These are phyloP conservation scores for Canis aureus DNA, from an alignment of 2,113 vertebrate genomes.

Conservation along the genomic window DNA sequence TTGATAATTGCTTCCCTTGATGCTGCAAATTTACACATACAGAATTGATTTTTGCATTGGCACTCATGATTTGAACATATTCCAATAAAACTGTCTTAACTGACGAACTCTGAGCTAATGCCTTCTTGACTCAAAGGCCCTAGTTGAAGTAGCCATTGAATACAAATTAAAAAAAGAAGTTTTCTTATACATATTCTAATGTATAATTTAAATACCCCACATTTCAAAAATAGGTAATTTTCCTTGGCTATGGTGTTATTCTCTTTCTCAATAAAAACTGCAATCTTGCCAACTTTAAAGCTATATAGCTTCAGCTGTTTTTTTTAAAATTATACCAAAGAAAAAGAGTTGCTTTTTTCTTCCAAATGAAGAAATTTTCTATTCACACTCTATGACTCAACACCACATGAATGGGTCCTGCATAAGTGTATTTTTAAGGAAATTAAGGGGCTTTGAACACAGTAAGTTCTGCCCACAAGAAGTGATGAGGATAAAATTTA, in stretches of 20 bases:
- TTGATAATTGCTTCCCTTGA: not conserved
- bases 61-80: not conserved
- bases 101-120: not conserved
- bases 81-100: not conserved
- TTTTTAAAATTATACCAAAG: not conserved
- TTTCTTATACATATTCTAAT: not conserved
- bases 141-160: not conserved
- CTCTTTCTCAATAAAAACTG: slow-evolving; percentile 19
- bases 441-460: not conserved
- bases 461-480: not conserved
- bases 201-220: not conserved
- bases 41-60: not conserved
- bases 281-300: not conserved
- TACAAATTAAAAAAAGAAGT: not conserved
- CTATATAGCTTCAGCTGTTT: slow-evolving; percentile 34
- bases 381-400: not conserved
- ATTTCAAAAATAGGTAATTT: slow-evolving; percentile 54
- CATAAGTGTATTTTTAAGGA: not conserved
- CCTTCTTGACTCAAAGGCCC: not conserved
- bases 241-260: slow-evolving; percentile 39
- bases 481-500: not conserved
- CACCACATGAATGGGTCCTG: not conserved
- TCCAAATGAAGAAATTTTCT: slow-evolving; percentile 16
- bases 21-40: not conserved
- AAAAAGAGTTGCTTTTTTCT: not conserved